A percentile compares a stretch with the other conserved stretches of the same genome.
Evolutionary conservation across 2,797 vertebrate species (phyloP).

Genomic region (Intellagama lesueurii): DNA sequence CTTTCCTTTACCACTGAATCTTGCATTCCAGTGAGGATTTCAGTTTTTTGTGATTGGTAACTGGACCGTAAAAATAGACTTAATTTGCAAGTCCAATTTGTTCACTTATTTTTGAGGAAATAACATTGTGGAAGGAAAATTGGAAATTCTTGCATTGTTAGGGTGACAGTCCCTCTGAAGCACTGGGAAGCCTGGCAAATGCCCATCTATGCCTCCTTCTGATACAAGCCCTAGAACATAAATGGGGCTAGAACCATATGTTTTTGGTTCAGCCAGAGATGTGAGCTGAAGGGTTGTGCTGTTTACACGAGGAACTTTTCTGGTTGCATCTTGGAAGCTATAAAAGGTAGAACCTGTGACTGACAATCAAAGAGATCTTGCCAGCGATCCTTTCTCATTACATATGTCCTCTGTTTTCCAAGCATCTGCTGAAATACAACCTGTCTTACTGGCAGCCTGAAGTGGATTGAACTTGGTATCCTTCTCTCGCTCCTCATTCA

Average conservation of each 20-base stretch:
- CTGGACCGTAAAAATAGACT: too few species aligned
- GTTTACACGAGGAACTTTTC: background rate
- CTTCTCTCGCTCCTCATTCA: background rate
- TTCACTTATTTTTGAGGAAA: too few species aligned
- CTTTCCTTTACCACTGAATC: too few species aligned
- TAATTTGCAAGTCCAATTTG: too few species aligned
- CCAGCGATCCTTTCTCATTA: constrained; percentile 29
- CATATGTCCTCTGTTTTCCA: constrained; percentile 33
- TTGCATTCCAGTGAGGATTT: too few species aligned
- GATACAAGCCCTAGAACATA: too few species aligned
- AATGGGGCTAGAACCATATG: background rate
- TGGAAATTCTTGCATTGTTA: background rate
- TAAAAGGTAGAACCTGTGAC: constrained; percentile 11
- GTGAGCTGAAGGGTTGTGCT: background rate
- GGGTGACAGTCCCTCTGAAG: background rate
- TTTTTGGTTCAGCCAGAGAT: background rate
- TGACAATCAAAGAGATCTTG: background rate
- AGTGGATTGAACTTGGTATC: constrained; percentile 13
- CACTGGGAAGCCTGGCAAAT: background rate
- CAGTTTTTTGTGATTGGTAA: too few species aligned
- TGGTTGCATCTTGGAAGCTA: background rate
- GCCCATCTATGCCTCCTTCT: background rate
- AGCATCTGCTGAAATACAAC: background rate
- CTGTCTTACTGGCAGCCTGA: constrained; percentile 22
- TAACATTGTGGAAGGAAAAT: too few species aligned